Base-by-base conservation (phyloP, 2,113 vertebrate species). In the Chrysemys picta region DNA sequence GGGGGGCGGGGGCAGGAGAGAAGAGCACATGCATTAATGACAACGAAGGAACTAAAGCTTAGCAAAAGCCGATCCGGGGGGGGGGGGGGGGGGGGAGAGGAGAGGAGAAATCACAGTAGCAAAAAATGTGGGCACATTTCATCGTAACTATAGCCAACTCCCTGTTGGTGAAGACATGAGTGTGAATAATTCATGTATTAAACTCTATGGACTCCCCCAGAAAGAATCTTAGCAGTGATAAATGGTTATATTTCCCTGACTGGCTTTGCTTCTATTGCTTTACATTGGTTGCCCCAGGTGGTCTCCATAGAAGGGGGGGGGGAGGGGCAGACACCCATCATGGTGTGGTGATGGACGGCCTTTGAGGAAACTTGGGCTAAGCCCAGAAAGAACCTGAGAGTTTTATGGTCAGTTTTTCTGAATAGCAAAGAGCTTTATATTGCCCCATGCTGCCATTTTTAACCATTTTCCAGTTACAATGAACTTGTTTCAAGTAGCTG, bases 21-120 rank as follows among this genome's bases (percentile, higher is more conserved):
- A 54, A 59, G 90, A 89, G 53, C 31, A 78, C 27, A 81, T 62
- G 92, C 84, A 81, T 76, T 88, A 83, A 4, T 1, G 4, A 78
- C 45, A 89, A 42, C 16, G 72, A 49, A 89, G 56, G 69, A 94
- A 78, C 47, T 90, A 79, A 80, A 76, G 57, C 84, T 90, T 95
- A 93, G 86, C 80, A 97, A 84, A 93, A 94, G 69, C 62, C 0
- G 0, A 29, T 1, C 0, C 1, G 57, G 5, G 6, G 24, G 9
- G 54, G 52, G 14, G 52, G 52, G 17, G 17, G 16, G 19, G 6
- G 8, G 10, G 6, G 22, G 5, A 53, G 4, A 5, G 7, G 59
- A 17, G 49, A 6, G 35, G n/a, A n/a, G n/a, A n/a, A 27, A 17
- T 54, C 79, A 87, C 4, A 47, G 35, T 13, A 42, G 52, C 27